A percentile compares a stretch with the other conserved stretches of the same genome.
Evolutionary conservation across 2,113 vertebrate species (phyloP).

Genomic region (Gambusia affinis): DNA sequence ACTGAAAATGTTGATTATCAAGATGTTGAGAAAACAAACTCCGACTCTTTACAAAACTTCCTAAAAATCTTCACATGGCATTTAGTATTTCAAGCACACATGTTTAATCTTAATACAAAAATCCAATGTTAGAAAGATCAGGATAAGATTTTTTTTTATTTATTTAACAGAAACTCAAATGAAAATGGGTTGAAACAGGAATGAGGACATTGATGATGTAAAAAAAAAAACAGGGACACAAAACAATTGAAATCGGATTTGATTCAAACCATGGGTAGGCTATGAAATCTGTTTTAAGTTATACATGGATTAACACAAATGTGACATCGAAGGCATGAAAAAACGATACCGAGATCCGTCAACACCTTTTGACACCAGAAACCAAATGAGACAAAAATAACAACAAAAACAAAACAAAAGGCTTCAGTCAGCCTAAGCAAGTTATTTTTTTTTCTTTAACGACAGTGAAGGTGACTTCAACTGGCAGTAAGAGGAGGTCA

Average conservation of each 20-base stretch:
- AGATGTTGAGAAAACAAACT: too few species aligned
- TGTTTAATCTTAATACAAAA: too few species aligned
- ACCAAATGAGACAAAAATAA: conserved; percentile 41
- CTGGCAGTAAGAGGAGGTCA: conserved; percentile 67
- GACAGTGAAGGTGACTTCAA: conserved; percentile 41
- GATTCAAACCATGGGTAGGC: conserved; percentile 52
- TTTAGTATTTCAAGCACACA: too few species aligned
- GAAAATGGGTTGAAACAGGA: too few species aligned
- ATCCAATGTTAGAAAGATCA: not conserved
- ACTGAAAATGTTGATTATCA: too few species aligned
- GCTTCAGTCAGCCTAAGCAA: conserved; percentile 27
- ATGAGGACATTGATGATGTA: not conserved
- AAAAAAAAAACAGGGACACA: not conserved
- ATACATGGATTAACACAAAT: conserved; percentile 40
- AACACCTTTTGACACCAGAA: conserved; percentile 36
- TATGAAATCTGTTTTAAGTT: conserved; percentile 36
- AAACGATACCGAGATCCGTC: conserved; percentile 14
- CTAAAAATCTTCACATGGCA: too few species aligned
- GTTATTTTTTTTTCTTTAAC: conserved; percentile 27
- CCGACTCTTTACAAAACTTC: too few species aligned
- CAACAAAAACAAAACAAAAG: conserved; percentile 13
- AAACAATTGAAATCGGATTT: conserved; percentile 56
- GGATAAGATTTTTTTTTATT: too few species aligned
- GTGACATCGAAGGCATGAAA: conserved; percentile 35
- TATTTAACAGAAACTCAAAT: too few species aligned